Conservation (phyloP, 2,797 vertebrate species). For the Aselliscus stoliczkanus region DNA sequence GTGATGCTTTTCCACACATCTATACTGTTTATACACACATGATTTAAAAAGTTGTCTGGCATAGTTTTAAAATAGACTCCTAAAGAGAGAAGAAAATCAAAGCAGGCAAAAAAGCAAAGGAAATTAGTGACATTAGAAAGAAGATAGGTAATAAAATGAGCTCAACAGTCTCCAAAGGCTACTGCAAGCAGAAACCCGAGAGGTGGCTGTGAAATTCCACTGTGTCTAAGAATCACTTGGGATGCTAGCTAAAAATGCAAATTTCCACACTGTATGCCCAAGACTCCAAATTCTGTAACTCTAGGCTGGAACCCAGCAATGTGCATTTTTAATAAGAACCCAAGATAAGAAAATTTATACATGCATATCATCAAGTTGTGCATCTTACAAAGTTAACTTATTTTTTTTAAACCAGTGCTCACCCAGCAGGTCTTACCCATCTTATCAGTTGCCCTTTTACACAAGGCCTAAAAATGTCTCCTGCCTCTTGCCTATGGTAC, state of each 20-base stretch:
- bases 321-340: background rate
- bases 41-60: background rate
- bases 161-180: background rate
- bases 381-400: constrained; percentile 41
- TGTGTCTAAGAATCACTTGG: background rate
- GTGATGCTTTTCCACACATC: background rate
- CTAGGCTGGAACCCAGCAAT: background rate
- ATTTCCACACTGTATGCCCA: background rate
- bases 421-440: background rate
- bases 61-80: background rate
- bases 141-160: background rate
- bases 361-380: constrained; percentile 35
- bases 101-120: background rate
- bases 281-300: background rate
- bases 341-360: constrained; percentile 45
- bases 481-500: background rate
- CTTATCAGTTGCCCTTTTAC: background rate
- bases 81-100: background rate
- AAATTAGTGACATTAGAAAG: background rate
- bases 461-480: background rate
- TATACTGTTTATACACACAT: background rate
- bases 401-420: background rate
- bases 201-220: background rate
- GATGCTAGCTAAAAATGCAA: background rate
- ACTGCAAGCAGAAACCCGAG: background rate